A percentile compares a stretch with the other conserved stretches of the same genome.
Evolutionary conservation across 2,113 vertebrate species (phyloP).

Genomic region (Oryzias melastigma): DNA sequence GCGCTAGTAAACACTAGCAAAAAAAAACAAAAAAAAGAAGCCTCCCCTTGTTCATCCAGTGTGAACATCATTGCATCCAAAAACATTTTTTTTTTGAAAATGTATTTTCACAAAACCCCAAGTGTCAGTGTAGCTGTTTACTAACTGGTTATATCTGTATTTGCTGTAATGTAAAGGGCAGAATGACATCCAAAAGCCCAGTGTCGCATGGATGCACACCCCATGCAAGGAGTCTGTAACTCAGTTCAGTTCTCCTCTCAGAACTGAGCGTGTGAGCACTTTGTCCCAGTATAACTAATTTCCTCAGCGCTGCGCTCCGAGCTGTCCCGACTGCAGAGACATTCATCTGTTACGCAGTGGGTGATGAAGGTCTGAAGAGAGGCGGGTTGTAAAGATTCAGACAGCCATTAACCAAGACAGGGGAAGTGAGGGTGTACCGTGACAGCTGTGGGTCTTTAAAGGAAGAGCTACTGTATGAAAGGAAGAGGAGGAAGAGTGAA

Average conservation of each 20-base stretch:
- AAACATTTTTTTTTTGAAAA: no score
- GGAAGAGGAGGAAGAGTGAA: slow-evolving; percentile 34
- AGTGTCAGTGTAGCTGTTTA: no score
- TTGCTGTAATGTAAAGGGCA: no score
- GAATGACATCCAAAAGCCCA: no score
- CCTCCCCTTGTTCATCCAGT: no score
- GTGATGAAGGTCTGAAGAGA: slow-evolving; percentile 29
- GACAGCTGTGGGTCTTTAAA: slow-evolving; percentile 44
- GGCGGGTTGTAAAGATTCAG: slow-evolving; percentile 24
- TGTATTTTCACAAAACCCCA: no score
- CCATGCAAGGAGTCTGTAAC: slow-evolving; percentile 1
- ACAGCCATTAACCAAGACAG: slow-evolving; percentile 12
- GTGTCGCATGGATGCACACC: no score
- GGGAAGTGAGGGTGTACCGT: slow-evolving; percentile 7
- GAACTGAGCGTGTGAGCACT: slow-evolving; percentile 10
- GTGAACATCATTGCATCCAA: no score
- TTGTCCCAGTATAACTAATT: slow-evolving; percentile 35
- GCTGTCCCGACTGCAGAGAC: slow-evolving; percentile 31
- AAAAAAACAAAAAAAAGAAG: no score
- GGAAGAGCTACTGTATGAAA: slow-evolving; percentile 16
- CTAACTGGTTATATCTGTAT: no score
- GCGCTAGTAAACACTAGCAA: no score
- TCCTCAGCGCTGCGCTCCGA: slow-evolving; percentile 20
- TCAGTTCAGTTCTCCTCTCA: slow-evolving; percentile 15
- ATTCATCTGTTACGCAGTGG: slow-evolving; percentile 32